Evolutionary conservation across 2,797 vertebrate genomes (phyloP).

Genomic region (Oryzias dopingdopingensis): DNA sequence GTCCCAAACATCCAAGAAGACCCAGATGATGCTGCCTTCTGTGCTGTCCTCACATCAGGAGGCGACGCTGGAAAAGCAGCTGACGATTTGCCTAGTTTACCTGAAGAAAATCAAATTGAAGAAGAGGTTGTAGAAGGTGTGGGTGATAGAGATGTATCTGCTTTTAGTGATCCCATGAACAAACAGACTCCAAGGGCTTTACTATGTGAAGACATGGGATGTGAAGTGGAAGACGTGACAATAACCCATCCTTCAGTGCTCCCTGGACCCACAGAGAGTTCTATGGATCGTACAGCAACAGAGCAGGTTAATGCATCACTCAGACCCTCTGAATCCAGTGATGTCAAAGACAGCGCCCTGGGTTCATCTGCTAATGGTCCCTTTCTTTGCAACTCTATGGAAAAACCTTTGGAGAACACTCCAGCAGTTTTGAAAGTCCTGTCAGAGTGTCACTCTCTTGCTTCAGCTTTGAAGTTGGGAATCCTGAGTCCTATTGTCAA

Average conservation of each 20-base stretch:
- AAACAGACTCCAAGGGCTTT: background rate
- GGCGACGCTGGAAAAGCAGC: constrained; percentile 22
- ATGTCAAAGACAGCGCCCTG: constrained; percentile 51
- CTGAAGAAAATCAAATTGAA: constrained; percentile 13
- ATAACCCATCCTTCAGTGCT: background rate
- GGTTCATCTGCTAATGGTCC: constrained; percentile 41
- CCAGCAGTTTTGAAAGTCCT: constrained; percentile 44
- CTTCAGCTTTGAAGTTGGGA: constrained; percentile 41
- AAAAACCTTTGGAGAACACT: constrained; percentile 24
- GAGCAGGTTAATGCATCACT: constrained; percentile 6
- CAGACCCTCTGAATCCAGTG: constrained; percentile 10
- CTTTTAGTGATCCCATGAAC: background rate
- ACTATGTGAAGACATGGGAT: constrained; percentile 11
- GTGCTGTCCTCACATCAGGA: constrained; percentile 16
- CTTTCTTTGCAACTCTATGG: constrained; percentile 12
- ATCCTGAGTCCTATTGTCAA: constrained; percentile 46
- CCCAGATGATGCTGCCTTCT: background rate
- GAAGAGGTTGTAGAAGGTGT: constrained; percentile 14
- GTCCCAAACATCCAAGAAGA: constrained; percentile 1
- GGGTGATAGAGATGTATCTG: constrained; percentile 6
- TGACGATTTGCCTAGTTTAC: background rate
- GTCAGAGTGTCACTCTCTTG: constrained; percentile 44
- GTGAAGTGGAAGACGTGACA: background rate
- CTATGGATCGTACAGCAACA: background rate
- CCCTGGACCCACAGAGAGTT: constrained; percentile 1